A percentile compares a stretch with the other conserved stretches of the same genome.
Evolutionary conservation across 1,140 invertebrate genomes (phyloP).

Genomic region (Lucilia sericata): DNA sequence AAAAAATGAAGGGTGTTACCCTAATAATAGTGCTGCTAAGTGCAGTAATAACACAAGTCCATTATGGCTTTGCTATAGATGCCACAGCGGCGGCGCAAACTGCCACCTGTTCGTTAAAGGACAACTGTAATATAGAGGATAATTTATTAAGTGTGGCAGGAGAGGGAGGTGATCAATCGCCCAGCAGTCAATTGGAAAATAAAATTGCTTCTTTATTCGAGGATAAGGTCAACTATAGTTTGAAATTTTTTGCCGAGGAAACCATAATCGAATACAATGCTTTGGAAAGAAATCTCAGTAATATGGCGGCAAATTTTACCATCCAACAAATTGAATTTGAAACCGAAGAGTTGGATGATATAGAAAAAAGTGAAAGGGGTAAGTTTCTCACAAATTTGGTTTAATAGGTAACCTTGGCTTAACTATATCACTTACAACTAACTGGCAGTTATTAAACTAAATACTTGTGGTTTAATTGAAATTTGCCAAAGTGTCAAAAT

Average conservation of each 20-base stretch:
- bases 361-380: conserved; percentile 60
- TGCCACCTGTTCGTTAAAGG: conserved; percentile 60
- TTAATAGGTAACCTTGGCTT: not conserved
- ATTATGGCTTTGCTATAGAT: not conserved
- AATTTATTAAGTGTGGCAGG: conserved; percentile 52
- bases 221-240: conserved; percentile 65
- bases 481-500: conserved; percentile 8
- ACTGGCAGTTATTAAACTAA: too few species aligned
- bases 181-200: conserved; percentile 58
- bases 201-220: conserved; percentile 64
- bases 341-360: conserved; percentile 49
- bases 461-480: not conserved
- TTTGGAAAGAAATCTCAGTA: conserved; percentile 54
- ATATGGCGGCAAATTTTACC: conserved; percentile 54
- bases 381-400: conserved; percentile 31
- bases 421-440: not conserved
- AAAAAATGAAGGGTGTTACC: conserved; percentile 32
- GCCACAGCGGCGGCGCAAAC: conserved; percentile 25
- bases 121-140: conserved; percentile 63
- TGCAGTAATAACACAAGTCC: conserved; percentile 1
- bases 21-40: conserved; percentile 16
- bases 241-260: conserved; percentile 61
- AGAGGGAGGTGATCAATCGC: conserved; percentile 47
- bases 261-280: conserved; percentile 55
- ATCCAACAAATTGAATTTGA: conserved; percentile 51